Base-by-base conservation (phyloP, 2,113 vertebrate species). In the Spilogale gracilis region DNA sequence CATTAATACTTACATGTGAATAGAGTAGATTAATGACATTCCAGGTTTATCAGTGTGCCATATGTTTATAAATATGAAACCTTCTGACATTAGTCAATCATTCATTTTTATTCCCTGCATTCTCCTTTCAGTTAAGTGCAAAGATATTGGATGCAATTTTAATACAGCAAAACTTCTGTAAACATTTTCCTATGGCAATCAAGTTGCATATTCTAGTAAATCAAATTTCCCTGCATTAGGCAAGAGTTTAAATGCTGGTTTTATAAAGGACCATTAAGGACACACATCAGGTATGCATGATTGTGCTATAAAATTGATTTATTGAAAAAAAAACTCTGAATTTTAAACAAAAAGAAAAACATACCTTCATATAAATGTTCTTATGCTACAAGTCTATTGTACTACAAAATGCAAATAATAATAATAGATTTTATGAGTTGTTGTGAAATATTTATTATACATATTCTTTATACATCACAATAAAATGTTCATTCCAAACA, bases 231-330 rank as follows among this genome's bases (percentile, higher is more conserved):
- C 74, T 96, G 54, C 50, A 58, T 97, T 98, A 71, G 73, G 79
- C 98, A 98, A 98, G 83, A 94, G 18, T 97, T 98, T 98, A 97
- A 98, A 97, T 58, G 80, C 85, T 96, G 96, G 1, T 97, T 98
- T 98, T 92, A 96, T 96, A 79, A 97, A 98, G 27, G 30, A 83
- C 38, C 60, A 80, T 98, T 98, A 98, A 97, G 73, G 94, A 96
- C 27, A 93, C 52, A 97, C 82, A 98, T 94, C 89, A 97, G 52
- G 23, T 58, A 97, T 97, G 43, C 21, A 87, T 90, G 73, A 95
- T 61, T 96, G 21, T 96, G 5, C n/a, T 81, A 12, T 79, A 87
- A 96, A 97, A 98, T 52, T 97, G 94, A 98, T 98, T 97, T 96
- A 95, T 96, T 82, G 0, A n/a, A 71, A 93, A 79, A 61, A 91